phyloP scores from a whole-genome alignment of 2,888 invertebrate species.

The Noctua pronuba region DNA sequence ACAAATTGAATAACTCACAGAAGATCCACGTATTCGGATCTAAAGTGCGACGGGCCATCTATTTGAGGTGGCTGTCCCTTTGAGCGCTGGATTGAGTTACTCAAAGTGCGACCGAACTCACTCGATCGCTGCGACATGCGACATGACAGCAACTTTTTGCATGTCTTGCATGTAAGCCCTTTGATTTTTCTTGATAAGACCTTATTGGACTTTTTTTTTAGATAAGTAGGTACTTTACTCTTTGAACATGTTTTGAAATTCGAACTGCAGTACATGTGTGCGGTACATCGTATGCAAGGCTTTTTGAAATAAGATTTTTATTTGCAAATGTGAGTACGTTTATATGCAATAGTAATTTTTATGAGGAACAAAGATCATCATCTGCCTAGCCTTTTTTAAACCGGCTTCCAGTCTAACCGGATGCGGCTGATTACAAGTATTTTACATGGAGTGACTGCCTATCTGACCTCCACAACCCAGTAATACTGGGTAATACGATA shows the following conservation, averaged over 20 bases:
- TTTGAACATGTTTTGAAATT: constrained; percentile 30
- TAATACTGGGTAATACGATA: too few relatives aligned
- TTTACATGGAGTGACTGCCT: too few relatives aligned
- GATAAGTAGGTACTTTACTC: constrained; percentile 24
- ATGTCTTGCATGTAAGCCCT: constrained; percentile 56
- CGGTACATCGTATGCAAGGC: too few relatives aligned
- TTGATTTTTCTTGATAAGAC: constrained; percentile 58
- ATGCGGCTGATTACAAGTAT: too few relatives aligned
- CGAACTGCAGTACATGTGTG: too few relatives aligned
- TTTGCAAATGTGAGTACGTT: not conserved
- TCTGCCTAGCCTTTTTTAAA: too few relatives aligned
- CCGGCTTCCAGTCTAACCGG: too few relatives aligned
- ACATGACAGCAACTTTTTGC: constrained; percentile 72
- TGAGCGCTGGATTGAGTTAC: constrained; percentile 80
- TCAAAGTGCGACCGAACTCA: constrained; percentile 74
- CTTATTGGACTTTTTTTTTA: constrained; percentile 16
- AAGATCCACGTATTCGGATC: constrained; percentile 86
- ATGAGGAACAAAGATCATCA: too few relatives aligned
- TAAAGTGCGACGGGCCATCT: constrained; percentile 85
- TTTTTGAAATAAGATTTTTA: not conserved
- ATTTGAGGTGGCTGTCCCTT: constrained; percentile 86
- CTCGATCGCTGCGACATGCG: constrained; percentile 62
- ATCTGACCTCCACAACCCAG: too few relatives aligned
- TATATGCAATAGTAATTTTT: too few relatives aligned
- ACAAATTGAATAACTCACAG: constrained; percentile 89